Base-by-base conservation (phyloP, 2,113 vertebrate species). In the Ahaetulla prasina region DNA sequence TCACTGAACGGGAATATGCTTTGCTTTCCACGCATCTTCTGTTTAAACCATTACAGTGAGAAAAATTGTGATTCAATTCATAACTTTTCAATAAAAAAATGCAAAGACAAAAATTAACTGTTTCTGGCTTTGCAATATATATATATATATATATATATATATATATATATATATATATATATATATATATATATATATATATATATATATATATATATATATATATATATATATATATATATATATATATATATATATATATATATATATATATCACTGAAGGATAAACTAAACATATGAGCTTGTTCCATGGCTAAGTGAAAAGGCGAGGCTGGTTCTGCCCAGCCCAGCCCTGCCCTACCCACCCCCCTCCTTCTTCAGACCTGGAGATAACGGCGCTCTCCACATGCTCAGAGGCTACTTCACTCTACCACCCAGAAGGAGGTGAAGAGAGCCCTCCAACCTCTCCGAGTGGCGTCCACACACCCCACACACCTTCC, bases 381-480 rank as follows among this genome's bases (percentile, higher is more conserved):
- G 25, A 50, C n/a, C 14, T 30, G 4, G 30, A 18, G 27, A 4
- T 9, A 47, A 35, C 0, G 4, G 50, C 68, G 0, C 35, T 55
- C 35, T 55, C 10, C 74, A 23, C 90, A 45, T 30, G 90, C 12
- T 39, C 90, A 90, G 90, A 85, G 35, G 14, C 68, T 9, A 22
- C 30, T 1, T 63, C 30, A 7, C 39, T 25, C 39, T 25, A 7
- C 5, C n/a, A 1, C 35, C 1, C 45, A 3, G 27, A 2, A 16
- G 20, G 10, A 25, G 14, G 6, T 9, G 12, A 3, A 60, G 27
- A 22, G 55, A 43, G 14, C 10, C 23, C 25, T 86, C 47, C 47
- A 16, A 27, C 45, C 23, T 86, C 95, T 95, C 93, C 91, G 14
- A 68, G 93, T 55, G 25, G 90, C 89, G 89, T 88, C 87, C 88